Percentiles rank a stretch among this genome's conserved stretches.
phyloP scores from a whole-genome alignment of 1,140 invertebrate genomes.

The Drosophila yakuba region DNA sequence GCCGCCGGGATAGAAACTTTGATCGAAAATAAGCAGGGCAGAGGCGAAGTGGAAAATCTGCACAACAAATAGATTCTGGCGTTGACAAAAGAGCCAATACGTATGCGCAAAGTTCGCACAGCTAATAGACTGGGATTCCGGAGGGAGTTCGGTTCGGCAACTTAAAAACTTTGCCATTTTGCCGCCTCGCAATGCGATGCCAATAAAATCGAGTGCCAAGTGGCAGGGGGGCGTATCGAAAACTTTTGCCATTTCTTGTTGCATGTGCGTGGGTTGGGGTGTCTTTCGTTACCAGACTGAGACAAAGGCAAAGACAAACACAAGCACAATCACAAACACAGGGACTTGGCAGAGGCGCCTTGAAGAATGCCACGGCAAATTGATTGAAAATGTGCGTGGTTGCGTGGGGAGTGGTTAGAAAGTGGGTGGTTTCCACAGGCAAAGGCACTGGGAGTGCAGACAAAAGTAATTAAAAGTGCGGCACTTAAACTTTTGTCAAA shows the following conservation, averaged over 20 bases:
- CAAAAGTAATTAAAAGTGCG: constrained; percentile 82
- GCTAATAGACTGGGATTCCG: constrained; percentile 61
- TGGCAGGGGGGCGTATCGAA: constrained; percentile 27
- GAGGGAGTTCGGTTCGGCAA: neutral
- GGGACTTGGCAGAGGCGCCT: constrained; percentile 33
- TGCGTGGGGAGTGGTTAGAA: neutral
- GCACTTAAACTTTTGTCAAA: constrained; percentile 76
- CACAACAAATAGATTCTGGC: constrained; percentile 67
- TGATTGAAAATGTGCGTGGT: constrained; percentile 76
- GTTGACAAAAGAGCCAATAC: constrained; percentile 71
- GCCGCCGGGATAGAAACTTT: constrained; percentile 40
- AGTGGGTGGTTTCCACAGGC: neutral
- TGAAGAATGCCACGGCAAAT: constrained; percentile 65
- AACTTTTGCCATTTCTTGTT: constrained; percentile 70
- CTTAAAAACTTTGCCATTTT: constrained; percentile 71
- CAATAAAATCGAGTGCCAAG: constrained; percentile 61
- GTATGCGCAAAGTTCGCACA: constrained; percentile 62
- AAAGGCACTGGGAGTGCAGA: constrained; percentile 45
- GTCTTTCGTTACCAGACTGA: constrained; percentile 47
- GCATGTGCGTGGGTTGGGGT: constrained; percentile 50
- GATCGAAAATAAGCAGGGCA: constrained; percentile 17
- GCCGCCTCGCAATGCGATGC: constrained; percentile 42
- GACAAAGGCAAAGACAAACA: constrained; percentile 32
- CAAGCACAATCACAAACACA: constrained; percentile 53
- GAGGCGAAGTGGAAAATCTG: constrained; percentile 45